phyloP scores from a whole-genome alignment of 2,113 vertebrate genomes.

The Sinocyclocheilus maitianheensis region DNA sequence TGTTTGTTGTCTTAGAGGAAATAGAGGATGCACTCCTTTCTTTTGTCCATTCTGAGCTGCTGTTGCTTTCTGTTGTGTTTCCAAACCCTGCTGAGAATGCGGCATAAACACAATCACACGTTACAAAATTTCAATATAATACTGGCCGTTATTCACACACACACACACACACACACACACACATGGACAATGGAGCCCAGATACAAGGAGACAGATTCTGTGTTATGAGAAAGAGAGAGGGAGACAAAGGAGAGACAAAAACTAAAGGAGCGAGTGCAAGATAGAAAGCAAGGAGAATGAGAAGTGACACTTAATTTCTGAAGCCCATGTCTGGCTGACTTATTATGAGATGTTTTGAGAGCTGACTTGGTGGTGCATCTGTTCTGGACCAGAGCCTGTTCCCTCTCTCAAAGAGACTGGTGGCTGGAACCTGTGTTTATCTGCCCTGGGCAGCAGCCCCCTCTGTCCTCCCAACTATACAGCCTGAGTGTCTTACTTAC shows the following conservation, averaged over 20 bases:
- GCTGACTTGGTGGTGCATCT: constrained; percentile 75
- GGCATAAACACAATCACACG: not conserved
- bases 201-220: constrained; percentile 18
- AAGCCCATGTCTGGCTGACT: constrained; percentile 76
- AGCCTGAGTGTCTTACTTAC: constrained; percentile 49
- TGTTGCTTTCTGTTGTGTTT: constrained; percentile 42
- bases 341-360: constrained; percentile 81
- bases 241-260: constrained; percentile 31
- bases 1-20: constrained; percentile 44
- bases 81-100: constrained; percentile 22
- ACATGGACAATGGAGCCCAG: not conserved
- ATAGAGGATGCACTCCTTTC: constrained; percentile 31
- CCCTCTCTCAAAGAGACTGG: constrained; percentile 63
- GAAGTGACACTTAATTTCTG: constrained; percentile 82
- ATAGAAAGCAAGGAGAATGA: constrained; percentile 78
- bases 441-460: constrained; percentile 68
- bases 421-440: constrained; percentile 72
- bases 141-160: not conserved
- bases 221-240: constrained; percentile 25
- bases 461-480: constrained; percentile 63
- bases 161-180: not conserved
- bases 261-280: constrained; percentile 57
- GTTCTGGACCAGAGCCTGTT: constrained; percentile 68
- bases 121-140: not conserved
- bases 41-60: constrained; percentile 25